Conservation (phyloP, 2,888 invertebrate genomes). For the Plemyria rubiginata region DNA sequence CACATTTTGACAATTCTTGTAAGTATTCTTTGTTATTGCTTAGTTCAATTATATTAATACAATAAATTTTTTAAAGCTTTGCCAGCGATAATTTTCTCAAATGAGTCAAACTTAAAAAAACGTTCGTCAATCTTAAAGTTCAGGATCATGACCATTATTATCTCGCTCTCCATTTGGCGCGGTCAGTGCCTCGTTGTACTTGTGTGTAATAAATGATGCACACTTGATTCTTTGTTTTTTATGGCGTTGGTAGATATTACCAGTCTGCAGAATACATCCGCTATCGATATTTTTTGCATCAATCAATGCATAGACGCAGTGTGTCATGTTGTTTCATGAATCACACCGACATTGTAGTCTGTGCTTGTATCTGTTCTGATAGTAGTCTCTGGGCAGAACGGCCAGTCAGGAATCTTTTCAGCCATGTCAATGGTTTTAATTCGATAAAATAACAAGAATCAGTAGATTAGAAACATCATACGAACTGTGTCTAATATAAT, state of each 20-base stretch:
- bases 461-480: too few species aligned
- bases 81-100: too few species aligned
- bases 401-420: neutral
- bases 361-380: conserved; percentile 25
- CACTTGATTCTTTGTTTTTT: conserved; percentile 24
- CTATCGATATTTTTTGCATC: conserved; percentile 41
- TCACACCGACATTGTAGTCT: conserved; percentile 58
- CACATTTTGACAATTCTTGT: too few species aligned
- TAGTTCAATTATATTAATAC: too few species aligned
- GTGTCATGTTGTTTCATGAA: conserved; percentile 64
- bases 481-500: too few species aligned
- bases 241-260: conserved; percentile 16
- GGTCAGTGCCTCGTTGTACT: neutral
- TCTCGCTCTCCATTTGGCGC: neutral
- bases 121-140: neutral
- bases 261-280: conserved; percentile 32
- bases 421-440: too few species aligned
- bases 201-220: conserved; percentile 7
- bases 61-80: too few species aligned
- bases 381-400: conserved; percentile 9
- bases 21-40: too few species aligned
- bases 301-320: conserved; percentile 57
- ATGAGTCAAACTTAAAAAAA: neutral
- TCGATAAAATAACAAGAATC: too few species aligned
- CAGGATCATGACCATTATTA: neutral